A percentile compares a stretch with the other conserved stretches of the same genome.
phyloP scores from a whole-genome alignment of 1,140 invertebrate genomes.

The Aphidius ervi region DNA sequence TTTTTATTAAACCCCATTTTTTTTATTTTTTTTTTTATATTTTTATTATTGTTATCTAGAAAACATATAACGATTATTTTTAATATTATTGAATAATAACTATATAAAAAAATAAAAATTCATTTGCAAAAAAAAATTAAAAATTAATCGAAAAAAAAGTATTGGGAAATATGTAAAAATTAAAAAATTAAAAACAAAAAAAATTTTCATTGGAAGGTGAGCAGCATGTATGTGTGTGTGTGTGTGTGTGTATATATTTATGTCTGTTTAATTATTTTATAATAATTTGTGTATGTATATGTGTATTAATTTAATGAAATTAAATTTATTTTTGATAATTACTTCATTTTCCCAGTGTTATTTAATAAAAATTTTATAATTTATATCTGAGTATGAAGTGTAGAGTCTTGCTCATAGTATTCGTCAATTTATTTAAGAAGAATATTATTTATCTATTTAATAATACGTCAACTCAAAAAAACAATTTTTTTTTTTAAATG shows the following conservation, averaged over 20 bases:
- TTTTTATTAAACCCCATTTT: too few species aligned
- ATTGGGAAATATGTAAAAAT: not conserved
- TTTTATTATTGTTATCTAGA: not conserved
- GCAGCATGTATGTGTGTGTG: not conserved
- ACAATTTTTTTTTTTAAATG: too few species aligned
- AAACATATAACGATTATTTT: conserved; percentile 18
- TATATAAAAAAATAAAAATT: conserved; percentile 30
- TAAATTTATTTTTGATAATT: too few species aligned
- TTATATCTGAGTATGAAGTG: conserved; percentile 10
- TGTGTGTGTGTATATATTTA: conserved; percentile 10
- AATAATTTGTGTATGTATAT: conserved; percentile 6
- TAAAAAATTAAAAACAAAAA: conserved; percentile 29
- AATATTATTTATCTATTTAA: too few species aligned
- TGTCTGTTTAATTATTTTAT: not conserved
- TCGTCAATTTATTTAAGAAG: not conserved
- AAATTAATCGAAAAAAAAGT: conserved; percentile 9
- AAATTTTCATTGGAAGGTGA: conserved; percentile 13
- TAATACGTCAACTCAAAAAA: too few species aligned
- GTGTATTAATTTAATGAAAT: not conserved
- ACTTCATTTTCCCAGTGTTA: too few species aligned
- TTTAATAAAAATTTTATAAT: not conserved
- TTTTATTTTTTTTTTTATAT: too few species aligned
- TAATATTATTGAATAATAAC: conserved; percentile 22
- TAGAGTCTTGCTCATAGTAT: conserved; percentile 7
- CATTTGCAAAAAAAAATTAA: conserved; percentile 15